Base-by-base conservation (phyloP, 1,140 invertebrate species). In the Asbolus verrucosus region DNA sequence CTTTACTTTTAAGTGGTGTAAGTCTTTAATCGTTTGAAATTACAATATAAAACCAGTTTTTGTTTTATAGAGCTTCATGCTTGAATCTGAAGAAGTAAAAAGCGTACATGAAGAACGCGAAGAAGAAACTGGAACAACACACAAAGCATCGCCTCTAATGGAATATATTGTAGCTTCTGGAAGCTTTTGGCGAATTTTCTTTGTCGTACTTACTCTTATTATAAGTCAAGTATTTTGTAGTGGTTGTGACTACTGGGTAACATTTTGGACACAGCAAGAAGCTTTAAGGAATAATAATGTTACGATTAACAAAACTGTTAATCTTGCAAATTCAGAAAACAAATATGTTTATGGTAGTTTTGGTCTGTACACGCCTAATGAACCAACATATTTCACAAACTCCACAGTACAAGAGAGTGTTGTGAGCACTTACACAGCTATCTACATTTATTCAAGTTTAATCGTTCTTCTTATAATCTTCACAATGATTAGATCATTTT, bases 201-300 rank as follows among this genome's bases (percentile, higher is more conserved):
- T 92, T 24, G 54, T 88, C 13, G 77, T 78, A 0, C 46, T 88
- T 0, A 65, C 88, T 0, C 83, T 91, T 71, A 13, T 92, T 0
- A 14, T 92, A 0, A 87, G 90, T 0, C 92, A 94, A 82, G 79
- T 86, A 1, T 81, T 85, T 0, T 91, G 88, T 38, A 91, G 88
- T 60, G 86, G 87, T 1, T 86, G 86, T 6, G 93, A 96, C 78
- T 94, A 89, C 77, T 95, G 92, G 89, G 80, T 93, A 0, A 89
- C 90, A 63, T 89, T 86, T 69, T 95, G 93, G 94, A 79, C 78
- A 1, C 69, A 68, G n/a, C 73, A 79, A 50, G 75, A 78, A 73
- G 66, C 70, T 18, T 27, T 73, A 8, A 69, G 75, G 8, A 63
- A 72, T 21, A n/a, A n/a, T n/a, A n/a, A n/a, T n/a, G n/a, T n/a